Conservation (phyloP, 2,888 invertebrate genomes). For the Chrysodeixis includens region DNA sequence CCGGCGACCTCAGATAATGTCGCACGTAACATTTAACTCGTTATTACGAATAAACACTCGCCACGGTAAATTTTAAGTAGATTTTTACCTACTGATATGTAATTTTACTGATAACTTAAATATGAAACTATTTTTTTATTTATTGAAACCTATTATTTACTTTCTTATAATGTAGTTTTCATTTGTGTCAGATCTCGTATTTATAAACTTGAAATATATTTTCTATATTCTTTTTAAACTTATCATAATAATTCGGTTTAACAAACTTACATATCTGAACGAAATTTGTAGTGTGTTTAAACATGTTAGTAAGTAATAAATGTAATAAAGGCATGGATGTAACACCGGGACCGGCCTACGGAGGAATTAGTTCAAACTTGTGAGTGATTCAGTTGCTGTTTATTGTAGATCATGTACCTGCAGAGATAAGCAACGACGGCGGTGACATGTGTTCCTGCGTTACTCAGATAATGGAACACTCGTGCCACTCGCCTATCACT, state of each 20-base stretch:
- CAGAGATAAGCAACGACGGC: conserved; percentile 19
- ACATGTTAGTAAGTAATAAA: conserved; percentile 33
- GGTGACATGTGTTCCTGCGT: conserved; percentile 12
- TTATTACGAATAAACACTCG: conserved; percentile 13
- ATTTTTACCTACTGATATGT: conserved; percentile 46
- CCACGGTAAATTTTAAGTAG: conserved; percentile 38
- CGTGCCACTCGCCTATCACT: conserved; percentile 12
- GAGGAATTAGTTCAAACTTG: conserved; percentile 42
- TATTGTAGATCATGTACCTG: conserved; percentile 34
- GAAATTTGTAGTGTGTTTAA: conserved; percentile 13
- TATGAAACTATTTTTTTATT: conserved; percentile 59
- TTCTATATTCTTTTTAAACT: conserved; percentile 50
- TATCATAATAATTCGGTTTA: conserved; percentile 56
- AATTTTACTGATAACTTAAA: conserved; percentile 50
- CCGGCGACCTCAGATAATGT: conserved; percentile 4
- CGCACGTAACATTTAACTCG: not conserved
- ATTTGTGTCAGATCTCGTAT: conserved; percentile 73
- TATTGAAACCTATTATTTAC: conserved; percentile 55
- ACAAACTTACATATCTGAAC: conserved; percentile 59
- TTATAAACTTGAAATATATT: conserved; percentile 60
- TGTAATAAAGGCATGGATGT: conserved; percentile 13
- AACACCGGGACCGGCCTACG: conserved; percentile 36
- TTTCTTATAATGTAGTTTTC: conserved; percentile 51
- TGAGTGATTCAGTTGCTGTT: conserved; percentile 37
- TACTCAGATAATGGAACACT: not conserved